Conservation (phyloP, 2,113 vertebrate species). For the Callipepla californica region DNA sequence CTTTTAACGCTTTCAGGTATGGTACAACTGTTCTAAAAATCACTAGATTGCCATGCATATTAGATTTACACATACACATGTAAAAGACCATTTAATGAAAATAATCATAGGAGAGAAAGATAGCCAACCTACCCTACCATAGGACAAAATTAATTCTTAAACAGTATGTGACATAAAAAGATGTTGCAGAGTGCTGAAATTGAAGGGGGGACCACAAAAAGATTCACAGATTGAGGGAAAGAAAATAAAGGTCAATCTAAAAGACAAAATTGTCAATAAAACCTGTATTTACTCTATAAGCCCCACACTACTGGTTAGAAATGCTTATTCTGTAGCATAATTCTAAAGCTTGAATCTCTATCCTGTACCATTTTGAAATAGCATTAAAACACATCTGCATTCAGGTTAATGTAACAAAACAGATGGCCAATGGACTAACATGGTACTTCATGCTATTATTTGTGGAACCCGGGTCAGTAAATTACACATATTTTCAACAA, state of each 20-base stretch:
- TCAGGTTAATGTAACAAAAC: constrained; percentile 36
- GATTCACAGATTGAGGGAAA: not conserved
- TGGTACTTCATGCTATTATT: constrained; percentile 26
- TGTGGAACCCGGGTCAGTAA: constrained; percentile 21
- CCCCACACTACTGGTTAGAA: not conserved
- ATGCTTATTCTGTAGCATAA: not conserved
- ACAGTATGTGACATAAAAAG: not conserved
- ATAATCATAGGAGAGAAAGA: not conserved
- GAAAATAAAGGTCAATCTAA: not conserved
- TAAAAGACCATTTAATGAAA: not conserved
- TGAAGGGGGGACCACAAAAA: not conserved
- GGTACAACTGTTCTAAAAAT: not conserved
- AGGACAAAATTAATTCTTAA: not conserved
- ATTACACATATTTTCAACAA: constrained; percentile 52
- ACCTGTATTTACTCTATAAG: not conserved
- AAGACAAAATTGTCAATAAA: not conserved
- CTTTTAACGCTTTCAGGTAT: not conserved
- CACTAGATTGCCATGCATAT: not conserved
- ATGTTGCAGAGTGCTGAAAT: not conserved
- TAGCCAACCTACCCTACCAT: not conserved
- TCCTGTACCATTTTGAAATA: not conserved
- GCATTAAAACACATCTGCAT: constrained; percentile 8
- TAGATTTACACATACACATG: not conserved
- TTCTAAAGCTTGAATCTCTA: not conserved
- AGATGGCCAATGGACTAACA: constrained; percentile 38